Base-by-base conservation (phyloP, 2,797 vertebrate species). In the Urophycis tenuis region DNA sequence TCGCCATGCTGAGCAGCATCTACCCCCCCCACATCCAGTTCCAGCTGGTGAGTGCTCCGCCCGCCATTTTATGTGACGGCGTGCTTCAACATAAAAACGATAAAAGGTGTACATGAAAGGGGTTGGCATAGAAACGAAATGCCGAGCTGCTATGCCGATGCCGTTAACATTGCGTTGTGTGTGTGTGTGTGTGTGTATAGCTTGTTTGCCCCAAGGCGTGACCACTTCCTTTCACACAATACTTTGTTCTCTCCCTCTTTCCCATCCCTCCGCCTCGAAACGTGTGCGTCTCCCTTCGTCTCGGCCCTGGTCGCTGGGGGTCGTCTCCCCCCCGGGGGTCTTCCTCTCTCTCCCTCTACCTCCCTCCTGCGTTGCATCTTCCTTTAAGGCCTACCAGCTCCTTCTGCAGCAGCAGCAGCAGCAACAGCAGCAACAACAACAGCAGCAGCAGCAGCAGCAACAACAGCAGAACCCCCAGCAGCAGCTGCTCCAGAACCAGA, bases 1-100 rank as follows among this genome's bases (percentile, higher is more conserved):
- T 99, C 81, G 96, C 97, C 89, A 97, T 99, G 96, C 95, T 99
- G 91, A 98, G 96, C 95, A 96, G 96, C 91, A 97, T 99, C 89
- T 94, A 94, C 79, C 97, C 97, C n/a, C 97, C 96, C 79, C 96
- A 98, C 82, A 95, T 97, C 85, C 97, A 99, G 91, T 97, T 99
- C 90, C 97, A 99, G 86, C 92, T 99, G 95, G 97, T 99, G 90
- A 95, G 92, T 84, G 83, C 69, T 19, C 30, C 17, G 7, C 14
- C 29, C 29, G 29, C 29, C 67, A 30, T 30, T 14, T 31, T 53
- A 22, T n/a, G 19, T 53, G 7, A 17, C 5, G 22, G 53, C 22
- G 19, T 7, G n/a, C n/a, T n/a, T n/a, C n/a, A n/a, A n/a, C n/a
- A n/a, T n/a, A n/a, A n/a, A n/a, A n/a, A n/a, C n/a, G n/a, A n/a